These are phyloP conservation scores for Octopus bimaculoides DNA, from an alignment of 1,140 invertebrate species.

Conservation along the genomic window DNA sequence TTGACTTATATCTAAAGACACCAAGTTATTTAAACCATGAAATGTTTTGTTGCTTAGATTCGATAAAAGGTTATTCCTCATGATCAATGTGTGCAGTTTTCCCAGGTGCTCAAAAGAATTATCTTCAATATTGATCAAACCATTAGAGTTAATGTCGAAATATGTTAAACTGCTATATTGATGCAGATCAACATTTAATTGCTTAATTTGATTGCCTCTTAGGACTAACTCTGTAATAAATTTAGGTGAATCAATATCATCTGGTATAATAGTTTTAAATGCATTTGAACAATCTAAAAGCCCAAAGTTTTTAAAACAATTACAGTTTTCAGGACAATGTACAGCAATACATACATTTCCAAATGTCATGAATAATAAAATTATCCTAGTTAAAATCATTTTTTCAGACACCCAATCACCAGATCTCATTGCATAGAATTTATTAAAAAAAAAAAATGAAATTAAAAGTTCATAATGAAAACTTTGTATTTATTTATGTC, in stretches of 20 bases:
- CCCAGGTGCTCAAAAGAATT: not conserved
- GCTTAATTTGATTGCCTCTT: not conserved
- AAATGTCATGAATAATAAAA: too few species aligned
- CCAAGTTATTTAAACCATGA: not conserved
- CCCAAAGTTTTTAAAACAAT: not conserved
- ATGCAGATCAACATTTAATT: not conserved
- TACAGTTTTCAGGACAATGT: not conserved
- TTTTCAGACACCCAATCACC: too few species aligned
- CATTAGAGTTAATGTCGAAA: not conserved
- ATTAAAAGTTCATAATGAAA: too few species aligned
- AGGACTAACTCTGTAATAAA: not conserved
- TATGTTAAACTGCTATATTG: not conserved
- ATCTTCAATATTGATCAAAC: not conserved
- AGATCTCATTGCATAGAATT: too few species aligned
- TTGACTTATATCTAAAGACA: not conserved
- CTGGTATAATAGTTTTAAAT: not conserved
- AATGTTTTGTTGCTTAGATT: not conserved
- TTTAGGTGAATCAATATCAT: not conserved
- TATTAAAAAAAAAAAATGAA: too few species aligned
- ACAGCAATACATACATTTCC: not conserved
- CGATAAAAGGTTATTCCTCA: not conserved
- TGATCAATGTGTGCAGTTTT: not conserved
- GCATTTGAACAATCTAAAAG: not conserved
- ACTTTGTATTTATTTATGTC: too few species aligned
- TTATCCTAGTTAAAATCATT: too few species aligned